These are phyloP conservation scores for Calephelis nemesis DNA, from an alignment of 1,140 invertebrate species.

Conservation along the genomic window DNA sequence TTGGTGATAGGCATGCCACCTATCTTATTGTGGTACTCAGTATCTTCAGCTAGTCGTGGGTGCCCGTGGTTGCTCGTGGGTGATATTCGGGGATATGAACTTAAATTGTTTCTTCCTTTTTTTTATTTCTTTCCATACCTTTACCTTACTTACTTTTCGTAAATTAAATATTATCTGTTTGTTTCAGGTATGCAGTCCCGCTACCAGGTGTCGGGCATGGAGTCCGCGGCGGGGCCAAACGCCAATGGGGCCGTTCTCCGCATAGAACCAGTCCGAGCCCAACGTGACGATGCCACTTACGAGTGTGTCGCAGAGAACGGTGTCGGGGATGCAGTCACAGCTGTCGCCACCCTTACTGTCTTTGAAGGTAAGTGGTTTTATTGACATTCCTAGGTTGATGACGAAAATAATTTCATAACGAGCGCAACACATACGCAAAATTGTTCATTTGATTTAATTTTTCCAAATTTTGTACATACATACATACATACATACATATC, in stretches of 20 bases:
- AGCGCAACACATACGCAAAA: no score
- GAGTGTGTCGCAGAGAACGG: conserved; percentile 98
- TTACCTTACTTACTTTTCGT: no score
- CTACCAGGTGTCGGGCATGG: conserved; percentile 85
- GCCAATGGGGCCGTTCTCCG: conserved; percentile 90
- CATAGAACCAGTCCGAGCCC: conserved; percentile 93
- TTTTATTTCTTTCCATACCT: no score
- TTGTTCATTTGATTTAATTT: no score
- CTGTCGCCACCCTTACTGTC: conserved; percentile 91
- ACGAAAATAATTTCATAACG: neutral
- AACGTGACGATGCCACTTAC: conserved; percentile 93
- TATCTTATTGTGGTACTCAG: no score
- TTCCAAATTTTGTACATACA: no score
- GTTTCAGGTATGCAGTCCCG: conserved; percentile 82
- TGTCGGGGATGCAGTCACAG: conserved; percentile 94
- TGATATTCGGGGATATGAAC: no score
- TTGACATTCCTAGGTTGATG: neutral
- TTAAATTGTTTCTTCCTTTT: no score
- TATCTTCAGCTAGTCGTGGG: no score
- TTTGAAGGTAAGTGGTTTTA: conserved; percentile 87
- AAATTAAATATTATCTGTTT: neutral
- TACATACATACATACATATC: no score
- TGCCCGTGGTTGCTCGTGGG: no score
- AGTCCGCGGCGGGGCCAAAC: conserved; percentile 86
- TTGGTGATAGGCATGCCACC: no score